These are phyloP conservation scores for Actinopyga echinites DNA, from an alignment of 53 echinoderm and acorn worm species.

Conservation along the genomic window DNA sequence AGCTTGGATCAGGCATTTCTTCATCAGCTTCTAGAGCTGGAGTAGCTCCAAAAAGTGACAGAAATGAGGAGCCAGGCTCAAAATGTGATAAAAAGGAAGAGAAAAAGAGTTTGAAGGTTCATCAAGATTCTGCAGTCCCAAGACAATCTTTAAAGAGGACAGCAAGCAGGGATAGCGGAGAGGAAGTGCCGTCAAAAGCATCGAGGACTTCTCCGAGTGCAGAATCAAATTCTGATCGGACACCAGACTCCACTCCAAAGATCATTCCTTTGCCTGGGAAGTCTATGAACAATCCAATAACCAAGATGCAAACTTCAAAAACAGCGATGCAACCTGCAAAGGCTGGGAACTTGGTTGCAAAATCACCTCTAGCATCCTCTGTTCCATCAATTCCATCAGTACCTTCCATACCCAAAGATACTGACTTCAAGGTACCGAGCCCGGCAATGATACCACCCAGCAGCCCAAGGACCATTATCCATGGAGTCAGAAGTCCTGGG, in stretches of 20 bases:
- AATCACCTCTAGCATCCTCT: no score
- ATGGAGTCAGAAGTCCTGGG: slow-evolving; percentile 72
- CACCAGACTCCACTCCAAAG: background rate
- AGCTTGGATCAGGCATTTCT: no score
- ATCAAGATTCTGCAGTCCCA: background rate
- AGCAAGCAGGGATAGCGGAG: slow-evolving; percentile 8
- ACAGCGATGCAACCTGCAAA: no score
- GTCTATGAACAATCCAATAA: no score
- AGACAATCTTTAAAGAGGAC: slow-evolving; percentile 21
- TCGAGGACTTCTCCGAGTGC: background rate
- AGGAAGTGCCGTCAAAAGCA: slow-evolving; percentile 11
- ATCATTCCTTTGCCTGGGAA: background rate
- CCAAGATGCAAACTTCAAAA: no score
- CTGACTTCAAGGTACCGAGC: slow-evolving; percentile 92
- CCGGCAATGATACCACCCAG: slow-evolving; percentile 87
- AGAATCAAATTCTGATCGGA: slow-evolving; percentile 18
- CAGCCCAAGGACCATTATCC: slow-evolving; percentile 70
- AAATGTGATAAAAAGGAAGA: background rate
- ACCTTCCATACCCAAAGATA: slow-evolving; percentile 36
- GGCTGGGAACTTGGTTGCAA: no score
- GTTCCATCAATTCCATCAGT: background rate
- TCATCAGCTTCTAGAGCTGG: no score
- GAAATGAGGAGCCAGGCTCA: no score
- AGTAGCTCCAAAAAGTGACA: no score
- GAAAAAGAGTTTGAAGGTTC: background rate